A percentile compares a stretch with the other conserved stretches of the same genome.
These are phyloP conservation scores for Erethizon dorsatum DNA, from an alignment of 2,797 vertebrate genomes.

Conservation along the genomic window DNA sequence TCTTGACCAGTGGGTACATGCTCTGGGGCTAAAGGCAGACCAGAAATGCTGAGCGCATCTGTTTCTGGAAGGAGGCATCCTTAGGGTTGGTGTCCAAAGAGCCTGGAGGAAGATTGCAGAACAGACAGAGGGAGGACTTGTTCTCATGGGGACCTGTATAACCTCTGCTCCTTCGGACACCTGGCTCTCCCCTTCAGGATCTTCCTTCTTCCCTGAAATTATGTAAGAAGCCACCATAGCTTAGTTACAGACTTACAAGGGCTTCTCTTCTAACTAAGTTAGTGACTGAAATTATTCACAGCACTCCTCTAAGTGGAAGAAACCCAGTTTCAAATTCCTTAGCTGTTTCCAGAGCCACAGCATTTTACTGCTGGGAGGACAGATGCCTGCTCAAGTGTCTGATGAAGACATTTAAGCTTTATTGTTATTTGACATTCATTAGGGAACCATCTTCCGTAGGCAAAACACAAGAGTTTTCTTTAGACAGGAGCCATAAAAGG, in stretches of 20 bases:
- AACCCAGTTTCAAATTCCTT: slow-evolving; percentile 75
- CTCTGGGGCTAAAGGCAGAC: background rate
- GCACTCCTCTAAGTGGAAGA: slow-evolving; percentile 62
- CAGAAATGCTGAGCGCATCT: background rate
- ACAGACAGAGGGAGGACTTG: background rate
- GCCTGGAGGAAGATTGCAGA: background rate
- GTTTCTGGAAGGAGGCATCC: background rate
- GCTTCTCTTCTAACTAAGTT: slow-evolving; percentile 58
- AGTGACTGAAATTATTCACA: slow-evolving; percentile 66
- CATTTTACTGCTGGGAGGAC: slow-evolving; percentile 85
- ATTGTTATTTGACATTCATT: slow-evolving; percentile 87
- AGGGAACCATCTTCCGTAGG: slow-evolving; percentile 83
- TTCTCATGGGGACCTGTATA: background rate
- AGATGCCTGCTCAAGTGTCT: slow-evolving; percentile 86
- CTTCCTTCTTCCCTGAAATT: background rate
- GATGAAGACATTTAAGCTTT: slow-evolving; percentile 85
- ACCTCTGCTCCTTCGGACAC: background rate
- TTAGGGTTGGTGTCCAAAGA: background rate
- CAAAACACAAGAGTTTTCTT: slow-evolving; percentile 82
- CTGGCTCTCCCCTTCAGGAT: background rate
- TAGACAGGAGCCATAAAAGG: slow-evolving; percentile 80
- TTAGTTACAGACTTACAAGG: background rate
- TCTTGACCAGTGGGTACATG: background rate
- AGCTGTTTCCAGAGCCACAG: slow-evolving; percentile 77
- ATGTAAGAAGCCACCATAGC: background rate